Conservation (phyloP, 2,888 invertebrate genomes). For the Pelosia muscerda region DNA sequence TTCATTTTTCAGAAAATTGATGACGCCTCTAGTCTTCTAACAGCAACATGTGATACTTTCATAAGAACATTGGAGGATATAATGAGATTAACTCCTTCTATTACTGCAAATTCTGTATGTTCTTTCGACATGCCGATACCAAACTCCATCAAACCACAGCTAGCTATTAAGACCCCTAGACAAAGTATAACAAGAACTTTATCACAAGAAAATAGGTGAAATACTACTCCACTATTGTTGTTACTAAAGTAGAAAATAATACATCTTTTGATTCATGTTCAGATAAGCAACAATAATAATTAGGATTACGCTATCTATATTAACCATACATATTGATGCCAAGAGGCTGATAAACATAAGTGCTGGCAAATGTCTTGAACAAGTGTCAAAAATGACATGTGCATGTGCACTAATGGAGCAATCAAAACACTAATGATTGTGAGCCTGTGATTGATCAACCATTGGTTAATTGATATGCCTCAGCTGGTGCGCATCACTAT, state of each 20-base stretch:
- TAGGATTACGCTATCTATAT: neutral
- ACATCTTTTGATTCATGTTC: slow-evolving; percentile 5
- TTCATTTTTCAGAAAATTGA: slow-evolving; percentile 88
- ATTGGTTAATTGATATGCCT: no score
- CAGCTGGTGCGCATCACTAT: no score
- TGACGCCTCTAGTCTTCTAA: slow-evolving; percentile 91
- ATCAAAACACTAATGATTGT: no score
- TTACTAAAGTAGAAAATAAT: slow-evolving; percentile 12
- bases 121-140: slow-evolving; percentile 74
- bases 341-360: neutral
- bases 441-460: no score
- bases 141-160: slow-evolving; percentile 57
- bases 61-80: slow-evolving; percentile 93
- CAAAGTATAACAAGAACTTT: slow-evolving; percentile 73
- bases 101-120: slow-evolving; percentile 55
- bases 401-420: no score
- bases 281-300: slow-evolving; percentile 6
- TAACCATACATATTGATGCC: neutral
- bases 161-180: slow-evolving; percentile 61
- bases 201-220: slow-evolving; percentile 84
- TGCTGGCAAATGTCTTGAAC: no score
- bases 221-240: slow-evolving; percentile 5
- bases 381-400: no score
- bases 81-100: slow-evolving; percentile 87
- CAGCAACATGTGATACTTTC: slow-evolving; percentile 94